phyloP scores from a whole-genome alignment of 2,888 invertebrate species.

The Dusona sp. region DNA sequence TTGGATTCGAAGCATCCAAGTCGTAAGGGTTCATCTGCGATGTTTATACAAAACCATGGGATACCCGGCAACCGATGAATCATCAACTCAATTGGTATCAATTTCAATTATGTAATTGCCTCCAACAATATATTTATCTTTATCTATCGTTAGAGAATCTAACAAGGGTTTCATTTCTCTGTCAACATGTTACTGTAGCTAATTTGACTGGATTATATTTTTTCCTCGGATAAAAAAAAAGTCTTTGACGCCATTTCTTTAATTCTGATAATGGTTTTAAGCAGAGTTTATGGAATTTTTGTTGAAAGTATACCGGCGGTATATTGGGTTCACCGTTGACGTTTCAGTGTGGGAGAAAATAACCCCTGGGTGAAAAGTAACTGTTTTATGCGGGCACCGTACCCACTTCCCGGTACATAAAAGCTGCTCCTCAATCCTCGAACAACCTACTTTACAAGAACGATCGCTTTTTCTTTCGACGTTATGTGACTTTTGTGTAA shows the following conservation, averaged over 20 bases:
- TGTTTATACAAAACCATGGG: conserved; percentile 41
- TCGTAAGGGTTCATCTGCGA: conserved; percentile 34
- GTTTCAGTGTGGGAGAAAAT: conserved; percentile 48
- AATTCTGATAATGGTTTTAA: not conserved
- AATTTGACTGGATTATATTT: not conserved
- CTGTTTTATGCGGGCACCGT: conserved; percentile 68
- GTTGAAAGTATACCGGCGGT: not conserved
- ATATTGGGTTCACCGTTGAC: conserved; percentile 40
- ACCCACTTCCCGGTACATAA: conserved; percentile 65
- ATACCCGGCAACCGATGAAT: conserved; percentile 48
- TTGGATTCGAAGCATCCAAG: conserved; percentile 30
- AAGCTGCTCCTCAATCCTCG: conserved; percentile 61
- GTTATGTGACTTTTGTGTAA: conserved; percentile 71
- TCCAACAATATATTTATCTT: conserved; percentile 7
- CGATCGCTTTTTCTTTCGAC: conserved; percentile 64
- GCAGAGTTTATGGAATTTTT: not conserved
- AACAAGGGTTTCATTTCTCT: not conserved
- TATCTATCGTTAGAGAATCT: not conserved
- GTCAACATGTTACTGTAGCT: not conserved
- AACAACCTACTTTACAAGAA: conserved; percentile 52
- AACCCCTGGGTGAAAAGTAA: conserved; percentile 50
- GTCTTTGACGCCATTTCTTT: not conserved
- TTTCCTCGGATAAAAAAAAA: not conserved
- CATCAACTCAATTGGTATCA: conserved; percentile 44
- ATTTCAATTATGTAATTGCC: conserved; percentile 30